phyloP scores from a whole-genome alignment of 2,113 vertebrate genomes.

The Microtus oregoni region DNA sequence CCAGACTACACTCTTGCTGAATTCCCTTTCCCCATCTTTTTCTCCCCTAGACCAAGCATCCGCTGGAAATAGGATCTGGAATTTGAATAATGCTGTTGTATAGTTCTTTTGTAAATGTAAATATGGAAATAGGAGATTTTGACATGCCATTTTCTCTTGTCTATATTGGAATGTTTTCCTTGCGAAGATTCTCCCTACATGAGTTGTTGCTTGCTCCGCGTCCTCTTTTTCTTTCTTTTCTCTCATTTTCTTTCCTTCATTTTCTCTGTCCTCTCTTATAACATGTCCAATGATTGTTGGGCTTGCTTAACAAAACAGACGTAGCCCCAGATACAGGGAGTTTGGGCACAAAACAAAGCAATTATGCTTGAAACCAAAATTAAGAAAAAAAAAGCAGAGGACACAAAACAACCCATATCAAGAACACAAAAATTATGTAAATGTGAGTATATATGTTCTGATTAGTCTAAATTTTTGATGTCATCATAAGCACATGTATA shows the following conservation, averaged over 20 bases:
- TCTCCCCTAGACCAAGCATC: conserved; percentile 72
- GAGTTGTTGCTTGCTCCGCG: conserved; percentile 77
- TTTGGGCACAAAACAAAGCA: conserved; percentile 84
- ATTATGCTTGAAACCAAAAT: conserved; percentile 88
- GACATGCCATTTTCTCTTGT: conserved; percentile 89
- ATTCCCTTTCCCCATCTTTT: conserved; percentile 50
- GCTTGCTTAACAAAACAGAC: conserved; percentile 85
- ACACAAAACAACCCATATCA: conserved; percentile 76
- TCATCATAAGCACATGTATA: conserved; percentile 81
- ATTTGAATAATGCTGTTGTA: conserved; percentile 72
- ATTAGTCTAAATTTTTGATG: conserved; percentile 82
- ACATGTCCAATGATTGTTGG: conserved; percentile 87
- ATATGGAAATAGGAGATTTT: conserved; percentile 89
- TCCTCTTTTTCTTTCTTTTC: conserved; percentile 81
- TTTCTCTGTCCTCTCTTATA: conserved; percentile 76
- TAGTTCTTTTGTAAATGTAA: conserved; percentile 87
- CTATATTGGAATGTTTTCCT: conserved; percentile 86
- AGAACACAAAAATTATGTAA: conserved; percentile 83
- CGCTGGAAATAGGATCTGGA: conserved; percentile 79
- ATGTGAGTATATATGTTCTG: conserved; percentile 82
- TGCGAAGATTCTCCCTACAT: conserved; percentile 85
- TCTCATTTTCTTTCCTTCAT: conserved; percentile 41
- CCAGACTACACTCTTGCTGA: conserved; percentile 57
- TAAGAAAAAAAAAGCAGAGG: background rate
- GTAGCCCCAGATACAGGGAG: conserved; percentile 84